Evolutionary conservation across 2,888 invertebrate genomes (phyloP), one percentile per base, ranked within the genome.

Genomic region (Digitonthophagus gazella): DNA sequence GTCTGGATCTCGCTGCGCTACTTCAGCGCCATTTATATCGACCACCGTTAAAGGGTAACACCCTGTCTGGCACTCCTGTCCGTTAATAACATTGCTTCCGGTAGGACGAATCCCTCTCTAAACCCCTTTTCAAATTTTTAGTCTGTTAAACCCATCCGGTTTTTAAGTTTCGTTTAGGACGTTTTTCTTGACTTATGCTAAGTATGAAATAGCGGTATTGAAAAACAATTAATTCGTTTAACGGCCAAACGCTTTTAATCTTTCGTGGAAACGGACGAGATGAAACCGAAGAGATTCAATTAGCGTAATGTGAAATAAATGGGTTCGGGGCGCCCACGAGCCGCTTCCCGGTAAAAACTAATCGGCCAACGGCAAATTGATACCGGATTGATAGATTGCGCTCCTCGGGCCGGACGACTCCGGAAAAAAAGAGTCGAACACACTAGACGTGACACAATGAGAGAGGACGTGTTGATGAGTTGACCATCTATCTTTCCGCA

Each of bases 1-100:
- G 19, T 61, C 20, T 61, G 20, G 18, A 61, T 61, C 61, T 61
- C 28, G 28, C 28, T 44, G 28, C 28, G 28, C 28, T 11, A 44
- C 28, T 44, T 44, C 11, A 44, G 28, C 28, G 28, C 28, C 28
- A 44, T 44, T 44, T 44, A 44, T 44, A 44, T 44, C 28, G 28
- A 44, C 28, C 28, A 44, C 28, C 28, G 28, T 44, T 44, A 44
- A 44, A 44, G 28, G 28, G 28, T 44, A 44, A 44, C 28, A 44
- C 28, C 28, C 28, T 44, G 28, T 44, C 28, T 44, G 28, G 28
- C 11, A 44, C 11, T 44, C 28, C 28, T 44, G 6, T 44, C 28
- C 28, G 8, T 44, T 44, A 44, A 44, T 44, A 44, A 44, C 28
- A 44, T 11, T 8, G 28, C 11, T 44, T 44, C 28, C 28, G 28